A percentile compares a stretch with the other conserved stretches of the same genome.
Evolutionary conservation across 1,140 invertebrate genomes (phyloP).

Genomic region (Neuroterus valhalla): DNA sequence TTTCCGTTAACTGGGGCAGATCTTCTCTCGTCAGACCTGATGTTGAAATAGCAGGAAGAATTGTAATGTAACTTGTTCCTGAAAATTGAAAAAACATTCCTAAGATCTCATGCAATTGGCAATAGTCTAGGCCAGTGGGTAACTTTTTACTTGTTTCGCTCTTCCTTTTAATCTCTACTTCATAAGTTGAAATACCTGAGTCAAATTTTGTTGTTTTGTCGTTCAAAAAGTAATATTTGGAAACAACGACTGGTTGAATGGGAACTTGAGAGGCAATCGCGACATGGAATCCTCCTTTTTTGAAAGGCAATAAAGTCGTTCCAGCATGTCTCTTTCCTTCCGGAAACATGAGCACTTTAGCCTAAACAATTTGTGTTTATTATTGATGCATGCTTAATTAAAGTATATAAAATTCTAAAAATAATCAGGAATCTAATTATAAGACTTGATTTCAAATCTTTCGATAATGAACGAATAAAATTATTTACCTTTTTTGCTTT

Average conservation of each 20-base stretch:
- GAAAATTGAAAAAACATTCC: constrained; percentile 52
- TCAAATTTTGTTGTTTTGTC: constrained; percentile 83
- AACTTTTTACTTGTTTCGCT: too few species aligned
- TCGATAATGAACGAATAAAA: constrained; percentile 25
- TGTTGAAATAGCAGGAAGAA: constrained; percentile 83
- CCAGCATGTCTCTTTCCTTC: constrained; percentile 84
- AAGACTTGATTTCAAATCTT: constrained; percentile 15
- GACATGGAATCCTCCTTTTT: constrained; percentile 96
- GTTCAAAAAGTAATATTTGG: constrained; percentile 90
- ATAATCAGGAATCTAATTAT: background rate
- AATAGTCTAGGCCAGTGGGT: too few species aligned
- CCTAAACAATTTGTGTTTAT: constrained; percentile 67
- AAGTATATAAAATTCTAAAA: constrained; percentile 26
- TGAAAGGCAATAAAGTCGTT: constrained; percentile 84
- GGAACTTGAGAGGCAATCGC: constrained; percentile 88
- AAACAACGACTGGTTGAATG: constrained; percentile 92
- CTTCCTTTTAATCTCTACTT: too few species aligned
- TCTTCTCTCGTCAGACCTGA: constrained; percentile 79
- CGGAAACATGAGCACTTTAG: constrained; percentile 85
- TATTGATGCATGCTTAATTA: constrained; percentile 33
- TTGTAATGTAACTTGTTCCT: constrained; percentile 82
- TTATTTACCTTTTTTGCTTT: constrained; percentile 78
- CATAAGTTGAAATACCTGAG: constrained; percentile 78
- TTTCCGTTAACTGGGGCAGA: constrained; percentile 80
- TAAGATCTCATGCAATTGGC: background rate